Percentiles rank a stretch among this genome's conserved stretches.
These are phyloP conservation scores for Tangara arthus DNA, from an alignment of 2,797 vertebrate species.

Conservation along the genomic window DNA sequence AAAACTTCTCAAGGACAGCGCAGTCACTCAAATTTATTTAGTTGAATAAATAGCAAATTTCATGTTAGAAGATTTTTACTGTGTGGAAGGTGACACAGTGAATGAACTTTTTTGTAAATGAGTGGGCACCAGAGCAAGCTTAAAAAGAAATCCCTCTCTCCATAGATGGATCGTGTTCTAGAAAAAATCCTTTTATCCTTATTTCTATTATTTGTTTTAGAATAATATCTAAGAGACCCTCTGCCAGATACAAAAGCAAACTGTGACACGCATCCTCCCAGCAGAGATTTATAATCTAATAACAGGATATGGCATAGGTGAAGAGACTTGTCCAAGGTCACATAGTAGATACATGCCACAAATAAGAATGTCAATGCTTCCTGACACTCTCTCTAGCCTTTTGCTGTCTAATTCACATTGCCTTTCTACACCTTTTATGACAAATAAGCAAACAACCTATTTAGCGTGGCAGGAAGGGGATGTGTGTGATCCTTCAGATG, in stretches of 20 bases:
- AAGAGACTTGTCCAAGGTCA: constrained; percentile 56
- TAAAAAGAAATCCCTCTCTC: background rate
- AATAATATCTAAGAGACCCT: background rate
- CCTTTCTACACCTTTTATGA: background rate
- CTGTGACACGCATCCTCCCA: background rate
- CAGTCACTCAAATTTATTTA: background rate
- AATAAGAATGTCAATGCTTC: constrained; percentile 58
- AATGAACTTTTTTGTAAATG: background rate
- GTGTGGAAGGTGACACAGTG: background rate
- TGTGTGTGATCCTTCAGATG: background rate
- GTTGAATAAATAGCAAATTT: background rate
- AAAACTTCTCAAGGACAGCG: background rate
- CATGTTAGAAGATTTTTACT: background rate
- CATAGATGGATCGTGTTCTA: background rate
- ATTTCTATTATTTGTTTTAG: constrained; percentile 32
- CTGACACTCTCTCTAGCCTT: constrained; percentile 24
- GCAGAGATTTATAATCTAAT: constrained; percentile 62
- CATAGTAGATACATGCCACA: background rate
- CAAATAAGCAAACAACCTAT: background rate
- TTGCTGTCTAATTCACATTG: constrained; percentile 4
- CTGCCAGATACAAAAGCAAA: background rate
- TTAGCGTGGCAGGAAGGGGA: background rate
- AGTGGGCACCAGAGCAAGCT: background rate
- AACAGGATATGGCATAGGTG: constrained; percentile 59
- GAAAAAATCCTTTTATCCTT: background rate